phyloP scores from a whole-genome alignment of 1,140 invertebrate genomes.

The Lepidurus couesii region DNA sequence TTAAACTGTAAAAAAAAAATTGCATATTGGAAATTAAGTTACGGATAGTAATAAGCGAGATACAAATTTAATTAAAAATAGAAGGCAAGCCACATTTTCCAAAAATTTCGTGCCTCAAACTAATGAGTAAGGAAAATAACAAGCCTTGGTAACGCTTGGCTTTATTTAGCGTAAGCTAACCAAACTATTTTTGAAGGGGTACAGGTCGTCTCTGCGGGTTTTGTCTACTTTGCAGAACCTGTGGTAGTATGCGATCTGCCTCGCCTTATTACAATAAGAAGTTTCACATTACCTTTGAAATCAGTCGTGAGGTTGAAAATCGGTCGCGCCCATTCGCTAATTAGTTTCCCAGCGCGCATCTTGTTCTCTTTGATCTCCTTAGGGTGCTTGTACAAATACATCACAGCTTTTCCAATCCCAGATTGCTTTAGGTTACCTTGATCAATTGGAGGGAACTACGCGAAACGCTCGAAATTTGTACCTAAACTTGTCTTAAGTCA shows the following conservation, averaged over 20 bases:
- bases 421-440: slow-evolving; percentile 86
- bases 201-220: slow-evolving; percentile 61
- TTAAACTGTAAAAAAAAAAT: not conserved
- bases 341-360: slow-evolving; percentile 80
- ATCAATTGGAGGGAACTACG: slow-evolving; percentile 83
- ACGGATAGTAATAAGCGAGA: not conserved
- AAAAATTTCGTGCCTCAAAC: slow-evolving; percentile 62
- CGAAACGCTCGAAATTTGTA: slow-evolving; percentile 35
- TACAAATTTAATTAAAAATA: slow-evolving; percentile 27
- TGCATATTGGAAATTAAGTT: not conserved
- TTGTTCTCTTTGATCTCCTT: slow-evolving; percentile 93
- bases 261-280: slow-evolving; percentile 19
- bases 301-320: slow-evolving; percentile 95
- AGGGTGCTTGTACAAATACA: slow-evolving; percentile 99
- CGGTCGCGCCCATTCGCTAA: slow-evolving; percentile 93
- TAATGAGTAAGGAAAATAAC: slow-evolving; percentile 84
- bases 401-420: slow-evolving; percentile 95
- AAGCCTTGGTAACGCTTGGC: slow-evolving; percentile 73
- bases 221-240: slow-evolving; percentile 61
- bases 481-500: not conserved
- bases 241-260: slow-evolving; percentile 65
- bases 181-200: slow-evolving; percentile 62
- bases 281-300: slow-evolving; percentile 61
- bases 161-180: slow-evolving; percentile 52
- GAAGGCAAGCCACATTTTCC: slow-evolving; percentile 24